These are phyloP conservation scores for Tiliacea aurago DNA, from an alignment of 2,888 invertebrate genomes.

Conservation along the genomic window DNA sequence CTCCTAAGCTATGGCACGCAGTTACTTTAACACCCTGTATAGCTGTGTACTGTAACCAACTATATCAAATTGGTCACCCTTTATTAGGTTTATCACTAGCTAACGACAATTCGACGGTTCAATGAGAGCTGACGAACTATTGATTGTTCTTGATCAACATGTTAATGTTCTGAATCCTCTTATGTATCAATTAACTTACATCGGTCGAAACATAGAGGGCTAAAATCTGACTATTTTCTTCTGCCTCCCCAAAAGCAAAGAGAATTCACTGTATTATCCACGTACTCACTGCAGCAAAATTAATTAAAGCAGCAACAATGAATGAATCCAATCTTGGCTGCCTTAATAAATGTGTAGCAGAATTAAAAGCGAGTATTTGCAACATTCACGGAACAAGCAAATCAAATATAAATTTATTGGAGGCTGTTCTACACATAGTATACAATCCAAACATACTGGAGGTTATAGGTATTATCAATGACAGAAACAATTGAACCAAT, in stretches of 20 bases:
- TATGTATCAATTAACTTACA: not conserved
- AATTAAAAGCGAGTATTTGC: conserved; percentile 51
- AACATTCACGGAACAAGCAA: conserved; percentile 31
- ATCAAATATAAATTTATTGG: conserved; percentile 42
- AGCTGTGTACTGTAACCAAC: not conserved
- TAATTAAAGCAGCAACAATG: conserved; percentile 57
- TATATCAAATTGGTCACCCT: not conserved
- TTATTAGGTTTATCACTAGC: not conserved
- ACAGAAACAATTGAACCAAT: conserved; percentile 32
- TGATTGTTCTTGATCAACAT: not conserved
- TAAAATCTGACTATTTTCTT: conserved; percentile 1
- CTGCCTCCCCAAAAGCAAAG: conserved; percentile 9
- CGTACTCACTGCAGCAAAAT: conserved; percentile 42
- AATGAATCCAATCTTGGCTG: conserved; percentile 50
- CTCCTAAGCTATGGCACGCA: too few relatives aligned
- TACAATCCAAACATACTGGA: conserved; percentile 31
- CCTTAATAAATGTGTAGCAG: conserved; percentile 40
- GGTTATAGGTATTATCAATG: conserved; percentile 5
- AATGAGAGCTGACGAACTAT: not conserved
- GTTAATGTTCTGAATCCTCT: not conserved
- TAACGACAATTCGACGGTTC: not conserved
- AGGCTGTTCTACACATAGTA: not conserved
- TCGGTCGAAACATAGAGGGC: not conserved
- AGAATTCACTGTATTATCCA: conserved; percentile 18
- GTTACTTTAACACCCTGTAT: too few relatives aligned